Evolutionary conservation across 2,113 vertebrate species (phyloP).

Genomic region (Sinosuthora webbiana): DNA sequence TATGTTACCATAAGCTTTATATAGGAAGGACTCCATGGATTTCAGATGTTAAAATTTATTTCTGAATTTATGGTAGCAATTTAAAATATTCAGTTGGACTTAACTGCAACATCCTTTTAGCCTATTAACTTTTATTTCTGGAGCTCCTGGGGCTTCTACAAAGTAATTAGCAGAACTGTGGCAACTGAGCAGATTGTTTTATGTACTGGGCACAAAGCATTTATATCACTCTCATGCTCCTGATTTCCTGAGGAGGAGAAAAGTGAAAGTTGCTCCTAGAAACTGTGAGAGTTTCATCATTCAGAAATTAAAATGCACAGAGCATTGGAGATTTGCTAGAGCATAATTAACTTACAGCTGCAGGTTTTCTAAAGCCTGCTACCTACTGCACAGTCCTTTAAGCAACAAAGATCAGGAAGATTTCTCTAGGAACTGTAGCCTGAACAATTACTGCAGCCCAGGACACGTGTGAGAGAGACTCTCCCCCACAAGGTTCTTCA

Average conservation of each 20-base stretch:
- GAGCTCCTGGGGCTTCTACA: conserved; percentile 32
- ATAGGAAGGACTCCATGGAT: not conserved
- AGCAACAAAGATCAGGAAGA: not conserved
- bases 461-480: not conserved
- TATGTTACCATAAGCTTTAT: not conserved
- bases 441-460: not conserved
- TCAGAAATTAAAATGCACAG: not conserved
- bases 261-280: not conserved
- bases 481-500: not conserved
- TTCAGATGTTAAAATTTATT: conserved; percentile 18
- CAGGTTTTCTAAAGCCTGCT: not conserved
- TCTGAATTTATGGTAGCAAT: conserved; percentile 50
- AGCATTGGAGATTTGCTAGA: not conserved
- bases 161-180: conserved; percentile 54
- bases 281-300: not conserved
- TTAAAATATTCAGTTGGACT: conserved; percentile 40
- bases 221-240: not conserved
- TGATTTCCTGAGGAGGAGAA: conserved; percentile 10
- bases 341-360: not conserved
- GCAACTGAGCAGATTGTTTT: conserved; percentile 35
- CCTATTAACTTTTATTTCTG: conserved; percentile 57
- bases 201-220: not conserved
- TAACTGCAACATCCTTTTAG: conserved; percentile 42
- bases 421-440: not conserved
- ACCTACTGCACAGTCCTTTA: not conserved